Conservation (phyloP, 1,140 invertebrate species). For the Zeugodacus cucurbitae region DNA sequence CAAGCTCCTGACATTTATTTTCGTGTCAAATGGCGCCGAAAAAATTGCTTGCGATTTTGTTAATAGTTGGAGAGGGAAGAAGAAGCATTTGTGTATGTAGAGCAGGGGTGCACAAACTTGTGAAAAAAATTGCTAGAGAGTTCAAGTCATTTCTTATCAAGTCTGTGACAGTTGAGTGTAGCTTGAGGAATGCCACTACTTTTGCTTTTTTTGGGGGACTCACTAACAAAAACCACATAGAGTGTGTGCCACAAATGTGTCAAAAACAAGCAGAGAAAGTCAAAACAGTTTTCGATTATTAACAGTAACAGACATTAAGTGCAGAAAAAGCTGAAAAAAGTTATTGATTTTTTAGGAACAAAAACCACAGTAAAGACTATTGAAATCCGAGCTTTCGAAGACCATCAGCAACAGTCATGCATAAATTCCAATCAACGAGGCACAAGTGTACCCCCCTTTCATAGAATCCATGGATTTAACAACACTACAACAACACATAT, state of each 20-base stretch:
- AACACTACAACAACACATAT: too few relatives aligned
- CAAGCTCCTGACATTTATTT: not conserved
- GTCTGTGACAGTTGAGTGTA: not conserved
- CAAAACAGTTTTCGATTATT: not conserved
- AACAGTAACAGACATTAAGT: not conserved
- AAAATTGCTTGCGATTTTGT: not conserved
- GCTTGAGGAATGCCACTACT: not conserved
- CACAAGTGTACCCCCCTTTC: not conserved
- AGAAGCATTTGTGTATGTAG: not conserved
- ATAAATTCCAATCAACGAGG: not conserved
- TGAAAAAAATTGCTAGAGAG: not conserved
- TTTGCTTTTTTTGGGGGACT: not conserved
- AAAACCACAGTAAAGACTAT: not conserved
- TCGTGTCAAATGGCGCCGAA: not conserved
- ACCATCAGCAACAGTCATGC: not conserved
- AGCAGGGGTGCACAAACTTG: not conserved
- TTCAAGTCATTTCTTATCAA: not conserved
- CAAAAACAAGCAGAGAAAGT: not conserved
- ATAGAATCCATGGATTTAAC: not conserved
- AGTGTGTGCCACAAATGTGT: not conserved
- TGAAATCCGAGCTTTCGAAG: not conserved
- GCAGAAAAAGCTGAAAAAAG: not conserved
- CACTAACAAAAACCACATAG: not conserved
- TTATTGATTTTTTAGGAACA: not conserved
- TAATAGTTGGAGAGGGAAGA: not conserved